phyloP scores from a whole-genome alignment of 1,140 invertebrate species.

The Drosophila jambulina region DNA sequence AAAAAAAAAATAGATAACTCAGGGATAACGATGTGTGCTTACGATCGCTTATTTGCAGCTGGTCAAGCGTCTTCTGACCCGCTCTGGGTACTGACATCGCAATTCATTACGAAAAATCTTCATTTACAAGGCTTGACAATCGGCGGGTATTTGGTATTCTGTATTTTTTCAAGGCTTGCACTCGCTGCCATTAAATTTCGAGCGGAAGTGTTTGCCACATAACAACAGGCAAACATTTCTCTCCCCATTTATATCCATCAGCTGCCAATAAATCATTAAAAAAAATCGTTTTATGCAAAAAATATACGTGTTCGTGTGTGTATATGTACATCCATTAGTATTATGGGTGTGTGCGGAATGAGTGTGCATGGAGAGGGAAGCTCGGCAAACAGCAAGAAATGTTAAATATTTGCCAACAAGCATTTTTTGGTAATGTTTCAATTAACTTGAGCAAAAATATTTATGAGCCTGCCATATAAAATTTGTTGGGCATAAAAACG shows the following conservation, averaged over 20 bases:
- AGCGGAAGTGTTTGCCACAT: slow-evolving; percentile 45
- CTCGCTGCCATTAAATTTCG: slow-evolving; percentile 32
- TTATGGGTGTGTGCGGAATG: slow-evolving; percentile 1
- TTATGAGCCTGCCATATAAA: slow-evolving; percentile 67
- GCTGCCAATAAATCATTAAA: slow-evolving; percentile 86
- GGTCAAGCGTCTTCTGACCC: slow-evolving; percentile 2
- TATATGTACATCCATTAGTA: slow-evolving; percentile 50
- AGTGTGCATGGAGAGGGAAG: not conserved
- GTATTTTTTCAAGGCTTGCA: slow-evolving; percentile 20
- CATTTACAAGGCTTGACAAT: slow-evolving; percentile 23
- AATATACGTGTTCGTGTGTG: slow-evolving; percentile 37
- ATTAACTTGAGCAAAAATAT: slow-evolving; percentile 82
- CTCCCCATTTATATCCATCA: slow-evolving; percentile 56
- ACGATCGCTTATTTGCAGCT: slow-evolving; percentile 1
- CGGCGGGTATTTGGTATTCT: slow-evolving; percentile 12
- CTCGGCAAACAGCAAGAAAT: slow-evolving; percentile 45
- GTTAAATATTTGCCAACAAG: slow-evolving; percentile 77
- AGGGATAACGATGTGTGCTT: not conserved
- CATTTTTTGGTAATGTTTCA: slow-evolving; percentile 82
- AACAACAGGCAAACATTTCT: slow-evolving; percentile 49
- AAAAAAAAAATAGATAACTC: too few relatives aligned
- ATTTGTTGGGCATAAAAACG: slow-evolving; percentile 72
- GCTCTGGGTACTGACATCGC: slow-evolving; percentile 3
- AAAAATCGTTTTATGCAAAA: slow-evolving; percentile 56
- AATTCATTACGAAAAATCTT: slow-evolving; percentile 37